Percentiles rank a stretch among this genome's conserved stretches.
Conservation (phyloP, 2,113 vertebrate species). For the Podocnemis expansa region DNA sequence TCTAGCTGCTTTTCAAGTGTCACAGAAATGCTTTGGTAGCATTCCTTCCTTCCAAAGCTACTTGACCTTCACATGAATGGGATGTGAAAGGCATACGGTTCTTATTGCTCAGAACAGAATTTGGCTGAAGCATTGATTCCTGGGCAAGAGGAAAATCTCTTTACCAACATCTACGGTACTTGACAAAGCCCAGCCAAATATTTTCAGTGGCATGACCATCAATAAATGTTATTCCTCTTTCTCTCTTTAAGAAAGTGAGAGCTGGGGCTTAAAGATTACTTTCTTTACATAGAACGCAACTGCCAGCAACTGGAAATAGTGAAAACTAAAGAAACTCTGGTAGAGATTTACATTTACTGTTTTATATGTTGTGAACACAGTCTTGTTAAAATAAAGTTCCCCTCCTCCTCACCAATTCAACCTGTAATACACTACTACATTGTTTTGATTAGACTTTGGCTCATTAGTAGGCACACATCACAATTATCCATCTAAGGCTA, state of each 20-base stretch:
- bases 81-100: accelerated
- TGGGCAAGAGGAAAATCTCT: accelerated
- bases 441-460: neutral
- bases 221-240: accelerated
- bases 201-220: neutral
- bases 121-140: neutral
- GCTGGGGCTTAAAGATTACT: neutral
- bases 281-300: accelerated
- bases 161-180: accelerated
- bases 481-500: neutral
- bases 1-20: neutral
- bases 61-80: accelerated
- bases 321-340: neutral
- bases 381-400: neutral
- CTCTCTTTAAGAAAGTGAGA: neutral
- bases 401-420: neutral
- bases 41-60: neutral
- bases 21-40: accelerated
- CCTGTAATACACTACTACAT: neutral
- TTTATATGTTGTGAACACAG: accelerated
- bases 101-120: neutral
- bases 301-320: neutral
- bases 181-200: neutral
- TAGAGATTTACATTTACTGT: neutral
- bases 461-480: accelerated